Evolutionary conservation across 2,797 vertebrate species (phyloP), one percentile per base, ranked within the genome.

Genomic region (Buphagus erythrorhynchus): DNA sequence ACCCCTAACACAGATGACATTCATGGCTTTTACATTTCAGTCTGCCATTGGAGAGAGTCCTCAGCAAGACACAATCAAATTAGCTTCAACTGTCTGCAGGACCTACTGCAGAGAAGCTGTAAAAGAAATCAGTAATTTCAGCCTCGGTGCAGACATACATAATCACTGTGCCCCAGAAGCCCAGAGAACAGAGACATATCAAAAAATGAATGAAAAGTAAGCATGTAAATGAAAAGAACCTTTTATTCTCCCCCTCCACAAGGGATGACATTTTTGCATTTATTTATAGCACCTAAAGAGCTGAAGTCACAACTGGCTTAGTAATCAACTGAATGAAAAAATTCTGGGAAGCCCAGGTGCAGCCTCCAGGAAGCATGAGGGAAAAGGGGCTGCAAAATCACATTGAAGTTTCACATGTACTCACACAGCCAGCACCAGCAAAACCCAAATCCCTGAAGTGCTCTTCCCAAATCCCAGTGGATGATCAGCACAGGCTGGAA

Each of bases 31-130:
- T 74, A 75, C 35, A 59, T 90, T 96, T 81, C 73, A 63, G 49
- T 22, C 57, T 54, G 31, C 67, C 52, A 13, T 29, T 65, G 75
- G 72, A 90, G 55, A 90, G 26, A 35, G 45, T 19, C 38, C 80
- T 62, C 83, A 90, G 91, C 83, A 90, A 95, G 94, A 89, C 49
- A 92, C 85, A 90, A 52, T 75, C 75, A 90, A 95, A 97, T 97
- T 78, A 95, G 65, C 42, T 88, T 31, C 40, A 57, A 15, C 85
- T 86, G 28, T 46, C 75, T 88, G 78, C 71, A 80, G 75, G 67
- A 79, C 57, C 43, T 51, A 33, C 72, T 67, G 33, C 8, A 78
- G 79, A 74, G 54, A 52, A 69, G 42, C 26, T n/a, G 31, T 24
- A 26, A 76, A 35, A 42, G 55, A 48, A 77, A 85, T 48, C 76